Evolutionary conservation across 2,113 vertebrate genomes (phyloP).

Genomic region (Ranitomeya variabilis): DNA sequence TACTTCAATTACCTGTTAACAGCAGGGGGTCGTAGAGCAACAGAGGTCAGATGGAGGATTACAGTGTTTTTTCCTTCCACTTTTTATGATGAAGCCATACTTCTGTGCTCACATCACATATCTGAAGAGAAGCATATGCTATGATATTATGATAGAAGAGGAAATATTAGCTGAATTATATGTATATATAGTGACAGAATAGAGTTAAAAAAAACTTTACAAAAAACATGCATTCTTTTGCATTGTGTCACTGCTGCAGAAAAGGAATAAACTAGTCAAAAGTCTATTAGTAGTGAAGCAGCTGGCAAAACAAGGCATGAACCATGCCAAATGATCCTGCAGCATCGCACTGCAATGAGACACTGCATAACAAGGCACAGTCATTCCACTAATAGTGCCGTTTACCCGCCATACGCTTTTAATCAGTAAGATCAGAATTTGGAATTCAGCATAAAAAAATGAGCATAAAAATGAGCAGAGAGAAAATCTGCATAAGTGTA

Average conservation of each 20-base stretch:
- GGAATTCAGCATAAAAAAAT: not conserved
- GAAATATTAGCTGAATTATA: no score
- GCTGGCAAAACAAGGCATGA: slow-evolving; percentile 28
- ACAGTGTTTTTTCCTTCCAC: no score
- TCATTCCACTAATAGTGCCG: slow-evolving; percentile 13
- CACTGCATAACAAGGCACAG: slow-evolving; percentile 41
- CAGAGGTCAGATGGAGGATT: no score
- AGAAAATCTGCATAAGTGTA: not conserved
- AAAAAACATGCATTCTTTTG: not conserved
- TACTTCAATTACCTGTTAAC: no score
- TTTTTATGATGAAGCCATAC: no score
- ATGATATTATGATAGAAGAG: no score
- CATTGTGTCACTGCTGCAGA: slow-evolving; percentile 17
- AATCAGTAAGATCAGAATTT: slow-evolving; percentile 20
- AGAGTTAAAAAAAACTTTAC: not conserved
- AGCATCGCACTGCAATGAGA: slow-evolving; percentile 34
- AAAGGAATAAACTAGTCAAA: slow-evolving; percentile 17
- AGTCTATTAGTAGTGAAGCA: slow-evolving; percentile 30
- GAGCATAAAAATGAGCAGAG: not conserved
- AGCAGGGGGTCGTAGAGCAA: no score
- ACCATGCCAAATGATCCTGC: slow-evolving; percentile 49
- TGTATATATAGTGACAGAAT: no score
- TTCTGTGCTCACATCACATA: no score
- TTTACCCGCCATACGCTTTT: slow-evolving; percentile 19
- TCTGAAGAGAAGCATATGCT: no score